A percentile compares a stretch with the other conserved stretches of the same genome.
Evolutionary conservation across 1,140 invertebrate species (phyloP).

Genomic region (Drosophila punjabiensis): DNA sequence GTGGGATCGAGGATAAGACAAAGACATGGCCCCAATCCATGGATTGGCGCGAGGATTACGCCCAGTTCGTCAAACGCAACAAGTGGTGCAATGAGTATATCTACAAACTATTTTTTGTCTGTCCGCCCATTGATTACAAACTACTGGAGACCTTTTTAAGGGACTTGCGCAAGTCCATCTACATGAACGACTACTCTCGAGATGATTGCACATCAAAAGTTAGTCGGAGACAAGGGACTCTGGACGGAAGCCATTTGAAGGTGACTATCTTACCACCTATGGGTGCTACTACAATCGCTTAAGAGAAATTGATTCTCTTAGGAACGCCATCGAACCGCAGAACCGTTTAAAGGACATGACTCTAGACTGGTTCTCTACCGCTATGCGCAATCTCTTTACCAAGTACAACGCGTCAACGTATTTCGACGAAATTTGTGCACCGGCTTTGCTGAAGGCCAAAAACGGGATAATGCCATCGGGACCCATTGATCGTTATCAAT

Average conservation of each 20-base stretch:
- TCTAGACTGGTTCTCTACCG: conserved; percentile 28
- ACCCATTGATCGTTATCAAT: conserved; percentile 64
- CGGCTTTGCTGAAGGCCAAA: conserved; percentile 60
- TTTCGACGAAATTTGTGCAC: conserved; percentile 56
- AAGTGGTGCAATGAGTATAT: conserved; percentile 69
- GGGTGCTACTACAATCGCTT: conserved; percentile 65
- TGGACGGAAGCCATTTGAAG: not conserved
- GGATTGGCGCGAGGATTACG: conserved; percentile 70
- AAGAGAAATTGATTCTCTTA: conserved; percentile 29
- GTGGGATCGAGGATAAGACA: conserved; percentile 31
- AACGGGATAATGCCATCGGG: conserved; percentile 60
- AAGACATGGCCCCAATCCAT: conserved; percentile 62
- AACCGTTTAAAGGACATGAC: conserved; percentile 21
- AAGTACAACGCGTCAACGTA: conserved; percentile 63
- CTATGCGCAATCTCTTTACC: conserved; percentile 59
- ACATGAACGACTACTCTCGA: conserved; percentile 52
- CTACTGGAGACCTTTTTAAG: conserved; percentile 32
- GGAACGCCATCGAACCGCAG: not conserved
- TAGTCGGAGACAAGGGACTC: conserved; percentile 13
- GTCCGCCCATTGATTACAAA: conserved; percentile 46
- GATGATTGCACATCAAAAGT: conserved; percentile 38
- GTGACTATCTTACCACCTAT: conserved; percentile 60
- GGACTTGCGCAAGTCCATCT: conserved; percentile 49
- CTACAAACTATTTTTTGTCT: conserved; percentile 61
- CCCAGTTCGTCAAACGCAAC: conserved; percentile 52